Conservation (phyloP, 1,140 invertebrate species). For the Bombus polaris region DNA sequence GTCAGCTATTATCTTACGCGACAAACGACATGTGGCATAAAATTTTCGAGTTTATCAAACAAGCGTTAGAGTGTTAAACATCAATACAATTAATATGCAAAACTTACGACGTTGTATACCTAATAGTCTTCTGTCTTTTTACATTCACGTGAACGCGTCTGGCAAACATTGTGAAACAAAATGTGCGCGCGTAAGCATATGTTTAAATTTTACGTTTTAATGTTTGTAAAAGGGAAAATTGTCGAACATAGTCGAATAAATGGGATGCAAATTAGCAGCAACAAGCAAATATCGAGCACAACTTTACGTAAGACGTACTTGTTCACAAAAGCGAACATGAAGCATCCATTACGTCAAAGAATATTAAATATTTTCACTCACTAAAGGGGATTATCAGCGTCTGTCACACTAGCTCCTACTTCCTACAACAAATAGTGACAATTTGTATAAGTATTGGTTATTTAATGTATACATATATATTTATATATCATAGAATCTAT, state of each 20-base stretch:
- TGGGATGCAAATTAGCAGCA: neutral
- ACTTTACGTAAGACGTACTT: neutral
- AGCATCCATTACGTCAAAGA: neutral
- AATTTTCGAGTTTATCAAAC: constrained; percentile 1
- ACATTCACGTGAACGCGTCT: neutral
- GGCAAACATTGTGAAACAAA: neutral
- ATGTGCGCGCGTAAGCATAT: neutral
- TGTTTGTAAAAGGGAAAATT: neutral
- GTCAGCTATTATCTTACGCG: neutral
- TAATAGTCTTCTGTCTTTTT: neutral
- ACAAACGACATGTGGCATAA: constrained; percentile 12
- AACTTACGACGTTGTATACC: neutral
- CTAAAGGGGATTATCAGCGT: neutral
- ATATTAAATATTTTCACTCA: constrained; percentile 8
- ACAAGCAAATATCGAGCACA: neutral
- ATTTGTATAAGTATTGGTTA: neutral
- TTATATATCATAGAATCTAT: too few species aligned
- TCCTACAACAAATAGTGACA: neutral
- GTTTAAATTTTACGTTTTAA: neutral
- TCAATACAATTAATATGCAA: neutral
- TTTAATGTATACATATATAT: too few species aligned
- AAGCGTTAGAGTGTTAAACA: neutral
- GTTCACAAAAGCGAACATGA: neutral
- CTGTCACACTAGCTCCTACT: neutral
- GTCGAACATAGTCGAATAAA: neutral